phyloP scores from a whole-genome alignment of 2,888 invertebrate genomes.

The Glyphotaelius pellucidus region DNA sequence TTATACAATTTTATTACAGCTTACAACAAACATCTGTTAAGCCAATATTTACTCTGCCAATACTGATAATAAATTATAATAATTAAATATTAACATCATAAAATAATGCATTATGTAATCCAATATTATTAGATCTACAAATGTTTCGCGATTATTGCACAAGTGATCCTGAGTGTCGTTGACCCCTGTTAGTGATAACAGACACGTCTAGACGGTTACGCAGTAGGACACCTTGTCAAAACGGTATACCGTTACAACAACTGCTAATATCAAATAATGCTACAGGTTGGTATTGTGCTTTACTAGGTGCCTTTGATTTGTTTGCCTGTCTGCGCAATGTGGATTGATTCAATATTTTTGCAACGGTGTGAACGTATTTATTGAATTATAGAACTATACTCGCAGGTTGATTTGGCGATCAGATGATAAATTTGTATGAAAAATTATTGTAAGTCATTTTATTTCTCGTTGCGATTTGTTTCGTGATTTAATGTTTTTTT shows the following conservation, averaged over 20 bases:
- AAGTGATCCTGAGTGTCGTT: conserved; percentile 3
- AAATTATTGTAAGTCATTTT: background rate
- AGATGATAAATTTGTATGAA: background rate
- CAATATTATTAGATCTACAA: background rate
- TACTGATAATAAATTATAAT: background rate
- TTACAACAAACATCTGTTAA: background rate
- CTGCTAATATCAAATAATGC: background rate
- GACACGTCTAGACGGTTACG: background rate
- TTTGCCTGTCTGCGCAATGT: background rate
- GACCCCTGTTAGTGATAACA: conserved; percentile 24
- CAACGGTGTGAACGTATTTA: background rate
- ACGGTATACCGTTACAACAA: background rate
- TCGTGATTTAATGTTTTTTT: background rate
- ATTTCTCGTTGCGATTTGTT: background rate
- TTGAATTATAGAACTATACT: conserved; percentile 9
- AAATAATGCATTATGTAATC: background rate
- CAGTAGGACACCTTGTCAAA: background rate
- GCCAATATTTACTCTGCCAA: background rate
- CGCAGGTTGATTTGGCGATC: background rate
- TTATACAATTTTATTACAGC: background rate
- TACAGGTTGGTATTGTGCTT: background rate
- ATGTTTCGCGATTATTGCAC: conserved; percentile 4
- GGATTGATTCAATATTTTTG: conserved; percentile 4
- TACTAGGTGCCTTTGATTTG: background rate
- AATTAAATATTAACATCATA: background rate